Conservation (phyloP, 2,888 invertebrate species). For the Pristionchus maxplancki region DNA sequence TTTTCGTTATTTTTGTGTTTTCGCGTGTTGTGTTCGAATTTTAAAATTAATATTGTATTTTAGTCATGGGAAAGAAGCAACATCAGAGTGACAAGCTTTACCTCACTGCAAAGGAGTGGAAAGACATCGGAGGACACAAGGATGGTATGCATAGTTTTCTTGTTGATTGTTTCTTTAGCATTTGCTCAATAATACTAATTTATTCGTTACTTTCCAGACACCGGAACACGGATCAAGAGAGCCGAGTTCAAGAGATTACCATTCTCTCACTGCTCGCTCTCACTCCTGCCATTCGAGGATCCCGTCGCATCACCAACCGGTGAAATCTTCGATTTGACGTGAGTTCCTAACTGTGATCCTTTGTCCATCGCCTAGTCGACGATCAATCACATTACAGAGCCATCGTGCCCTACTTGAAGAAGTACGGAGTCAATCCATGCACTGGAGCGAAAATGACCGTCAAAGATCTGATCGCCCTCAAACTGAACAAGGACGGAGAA, state of each 20-base stretch:
- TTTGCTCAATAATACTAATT: neutral
- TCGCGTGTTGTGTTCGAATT: neutral
- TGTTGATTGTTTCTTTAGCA: neutral
- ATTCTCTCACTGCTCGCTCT: constrained; percentile 84
- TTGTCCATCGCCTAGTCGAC: neutral
- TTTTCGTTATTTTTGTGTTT: constrained; percentile 1
- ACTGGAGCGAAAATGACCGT: constrained; percentile 90
- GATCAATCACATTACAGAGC: constrained; percentile 57
- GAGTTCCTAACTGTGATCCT: constrained; percentile 41
- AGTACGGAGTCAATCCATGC: constrained; percentile 93
- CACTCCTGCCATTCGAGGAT: constrained; percentile 91
- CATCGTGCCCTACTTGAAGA: constrained; percentile 79
- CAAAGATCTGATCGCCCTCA: constrained; percentile 89
- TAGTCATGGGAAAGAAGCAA: constrained; percentile 76
- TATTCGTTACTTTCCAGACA: constrained; percentile 63
- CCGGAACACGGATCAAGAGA: constrained; percentile 71
- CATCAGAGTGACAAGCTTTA: constrained; percentile 77
- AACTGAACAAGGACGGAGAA: constrained; percentile 90
- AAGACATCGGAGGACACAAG: constrained; percentile 76
- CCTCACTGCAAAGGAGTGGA: constrained; percentile 76
- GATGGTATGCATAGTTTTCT: constrained; percentile 64
- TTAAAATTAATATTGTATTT: neutral
- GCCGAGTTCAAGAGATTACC: constrained; percentile 91
- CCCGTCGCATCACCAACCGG: constrained; percentile 93
- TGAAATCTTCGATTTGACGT: constrained; percentile 91